A percentile compares a stretch with the other conserved stretches of the same genome.
These are phyloP conservation scores for Brachionichthys hirsutus DNA, from an alignment of 2,113 vertebrate genomes.

Conservation along the genomic window DNA sequence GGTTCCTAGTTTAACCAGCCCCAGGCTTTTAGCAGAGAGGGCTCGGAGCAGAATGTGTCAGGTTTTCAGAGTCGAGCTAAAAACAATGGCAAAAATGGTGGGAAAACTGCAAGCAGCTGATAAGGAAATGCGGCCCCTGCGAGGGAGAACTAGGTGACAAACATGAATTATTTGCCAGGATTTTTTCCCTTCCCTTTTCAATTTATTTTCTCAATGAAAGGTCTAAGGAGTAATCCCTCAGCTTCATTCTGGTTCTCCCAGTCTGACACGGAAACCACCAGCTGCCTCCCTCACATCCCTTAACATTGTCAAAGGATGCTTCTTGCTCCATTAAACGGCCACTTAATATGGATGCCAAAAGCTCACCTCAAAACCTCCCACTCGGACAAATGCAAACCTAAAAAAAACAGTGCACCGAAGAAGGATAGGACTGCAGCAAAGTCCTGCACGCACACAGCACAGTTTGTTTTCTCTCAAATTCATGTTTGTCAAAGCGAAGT, in stretches of 20 bases:
- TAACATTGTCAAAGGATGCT: conserved; percentile 58
- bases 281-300: conserved; percentile 57
- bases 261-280: conserved; percentile 66
- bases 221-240: conserved; percentile 73
- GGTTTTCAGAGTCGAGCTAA: conserved; percentile 50
- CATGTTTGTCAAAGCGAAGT: neutral
- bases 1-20: conserved; percentile 57
- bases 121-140: conserved; percentile 69
- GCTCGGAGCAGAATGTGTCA: conserved; percentile 55
- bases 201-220: conserved; percentile 70
- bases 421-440: conserved; percentile 27
- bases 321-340: conserved; percentile 66
- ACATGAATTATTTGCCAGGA: conserved; percentile 74
- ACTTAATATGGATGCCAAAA: conserved; percentile 74
- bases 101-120: conserved; percentile 75
- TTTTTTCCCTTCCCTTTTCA: conserved; percentile 72
- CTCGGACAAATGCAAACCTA: conserved; percentile 52
- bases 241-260: conserved; percentile 63
- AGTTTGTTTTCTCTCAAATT: conserved; percentile 20
- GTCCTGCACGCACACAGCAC: conserved; percentile 19
- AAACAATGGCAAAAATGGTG: conserved; percentile 72
- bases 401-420: conserved; percentile 34
- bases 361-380: conserved; percentile 67
- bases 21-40: conserved; percentile 53
- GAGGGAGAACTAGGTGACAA: conserved; percentile 75